Evolutionary conservation across 2,797 vertebrate genomes (phyloP), one percentile per base, ranked within the genome.

Genomic region (Atherinosoma microstoma): DNA sequence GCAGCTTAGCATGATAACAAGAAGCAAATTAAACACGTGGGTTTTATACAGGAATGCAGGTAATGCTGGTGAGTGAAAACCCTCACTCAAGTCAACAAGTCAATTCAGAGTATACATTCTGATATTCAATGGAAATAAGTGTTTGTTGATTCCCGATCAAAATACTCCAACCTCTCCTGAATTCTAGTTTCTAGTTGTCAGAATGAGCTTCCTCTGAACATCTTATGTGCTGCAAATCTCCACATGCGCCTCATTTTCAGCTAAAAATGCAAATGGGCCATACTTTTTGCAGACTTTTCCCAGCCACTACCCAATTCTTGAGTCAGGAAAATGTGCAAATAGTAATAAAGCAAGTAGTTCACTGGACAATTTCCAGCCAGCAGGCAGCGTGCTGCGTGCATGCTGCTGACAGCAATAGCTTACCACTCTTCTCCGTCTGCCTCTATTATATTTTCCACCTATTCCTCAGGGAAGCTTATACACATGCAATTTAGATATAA

Each of bases 1-100:
- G 8, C 27, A 61, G 20, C 1, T 54, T 42, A 69, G 72, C 61
- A 64, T 27, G 32, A 67, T 16, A 71, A 66, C 27, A 40, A 64
- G 24, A 30, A 32, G 20, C 54, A 58, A 49, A 51, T 45, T 58
- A 75, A 74, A 71, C 53, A 64, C 34, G n/a, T 22, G 38, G 27
- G 42, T 40, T 29, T 70, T 64, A 58, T 20, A 9, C 58, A 62
- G 20, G 56, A 61, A 45, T 18, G 10, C 10, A 40, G 18, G 61
- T 57, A 6, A 62, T 15, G 22, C 18, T 42, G 5, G 3, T 62
- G n/a, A 47, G 18, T 32, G 24, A 63, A 22, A 54, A 5, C 51
- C 24, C 22, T 54, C 51, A 13, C 51, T 53, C 24, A n/a, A n/a
- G n/a, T 27, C 6, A 7, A 38, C 15, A 16, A 24, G 32, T 54